Evolutionary conservation across 2,888 invertebrate genomes (phyloP), one percentile per base, ranked within the genome.

Genomic region (Troides aeacus): DNA sequence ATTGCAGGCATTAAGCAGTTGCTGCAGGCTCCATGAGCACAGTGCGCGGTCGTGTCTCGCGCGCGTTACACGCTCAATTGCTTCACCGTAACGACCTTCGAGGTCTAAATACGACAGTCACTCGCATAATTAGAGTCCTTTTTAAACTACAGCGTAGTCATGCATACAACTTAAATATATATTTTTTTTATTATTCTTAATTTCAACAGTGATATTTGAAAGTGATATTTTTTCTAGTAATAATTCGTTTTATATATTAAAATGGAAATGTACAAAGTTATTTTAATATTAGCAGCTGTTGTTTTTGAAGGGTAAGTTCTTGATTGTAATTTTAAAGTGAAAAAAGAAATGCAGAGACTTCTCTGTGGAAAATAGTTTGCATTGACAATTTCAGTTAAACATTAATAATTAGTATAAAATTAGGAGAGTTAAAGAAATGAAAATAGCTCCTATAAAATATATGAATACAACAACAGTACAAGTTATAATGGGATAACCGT

Each of bases 41-140:
- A 84, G 83, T 82, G 80, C 76, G 78, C 79, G 79, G 74, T 76
- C 72, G 78, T 68, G 73, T 70, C 73, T 77, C 81, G 83, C 78
- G 78, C 77, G 77, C 74, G 75, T 72, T 72, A 76, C 82, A 82
- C 84, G 84, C 76, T 65, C 56, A 70, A 58, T 71, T 65, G 65
- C 69, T 70, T 70, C 66, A 74, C 68, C 60, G 69, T 68, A 73
- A 71, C 73, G 75, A 76, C 78, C 78, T 78, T 75, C 74, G 74
- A 39, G 66, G 71, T 66, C 42, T 23, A 36, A 66, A 66, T 61
- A 61, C 74, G 68, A 77, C 76, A 78, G 73, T 75, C 77, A 74
- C 76, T 76, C 72, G 72, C 73, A 70, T 75, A 76, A 74, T 74
- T 76, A 76, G 74, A 75, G 70, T 74, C 72, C 74, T 75, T 75